These are phyloP conservation scores for Astatotilapia flaviijosephi DNA, from an alignment of 2,113 vertebrate genomes.

Conservation along the genomic window DNA sequence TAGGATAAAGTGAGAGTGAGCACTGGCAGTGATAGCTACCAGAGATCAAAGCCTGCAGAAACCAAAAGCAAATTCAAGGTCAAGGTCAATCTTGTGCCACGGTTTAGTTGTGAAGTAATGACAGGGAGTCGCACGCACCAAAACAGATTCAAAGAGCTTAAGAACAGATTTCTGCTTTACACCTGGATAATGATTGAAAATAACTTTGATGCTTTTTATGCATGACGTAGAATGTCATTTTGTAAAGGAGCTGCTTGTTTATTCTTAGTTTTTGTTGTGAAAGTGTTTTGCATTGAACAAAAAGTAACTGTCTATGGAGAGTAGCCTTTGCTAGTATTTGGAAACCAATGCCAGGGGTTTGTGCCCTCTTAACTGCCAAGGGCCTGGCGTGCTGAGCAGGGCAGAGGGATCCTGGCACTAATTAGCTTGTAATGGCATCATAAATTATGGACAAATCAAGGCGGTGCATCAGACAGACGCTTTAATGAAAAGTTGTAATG, in stretches of 20 bases:
- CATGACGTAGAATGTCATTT: neutral
- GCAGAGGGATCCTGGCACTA: constrained; percentile 85
- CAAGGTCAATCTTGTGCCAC: neutral
- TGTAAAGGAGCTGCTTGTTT: neutral
- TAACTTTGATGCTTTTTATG: neutral
- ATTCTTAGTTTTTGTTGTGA: neutral
- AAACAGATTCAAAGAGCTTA: neutral
- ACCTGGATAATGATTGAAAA: neutral
- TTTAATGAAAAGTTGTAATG: constrained; percentile 83
- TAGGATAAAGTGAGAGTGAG: neutral
- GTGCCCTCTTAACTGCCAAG: constrained; percentile 68
- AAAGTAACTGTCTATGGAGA: neutral
- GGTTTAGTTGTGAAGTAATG: neutral
- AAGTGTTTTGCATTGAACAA: neutral
- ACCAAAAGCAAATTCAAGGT: neutral
- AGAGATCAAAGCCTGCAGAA: neutral
- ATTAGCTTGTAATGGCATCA: constrained; percentile 90
- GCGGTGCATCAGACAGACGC: constrained; percentile 77
- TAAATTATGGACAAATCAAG: constrained; percentile 90
- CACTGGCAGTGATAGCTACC: neutral
- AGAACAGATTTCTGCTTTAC: neutral
- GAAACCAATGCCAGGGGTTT: constrained; percentile 17
- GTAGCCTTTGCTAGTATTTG: neutral
- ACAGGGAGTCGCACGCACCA: neutral
- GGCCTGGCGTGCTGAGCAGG: constrained; percentile 72